Conservation (phyloP, 2,113 vertebrate genomes). For the Epinephelus fuscoguttatus region DNA sequence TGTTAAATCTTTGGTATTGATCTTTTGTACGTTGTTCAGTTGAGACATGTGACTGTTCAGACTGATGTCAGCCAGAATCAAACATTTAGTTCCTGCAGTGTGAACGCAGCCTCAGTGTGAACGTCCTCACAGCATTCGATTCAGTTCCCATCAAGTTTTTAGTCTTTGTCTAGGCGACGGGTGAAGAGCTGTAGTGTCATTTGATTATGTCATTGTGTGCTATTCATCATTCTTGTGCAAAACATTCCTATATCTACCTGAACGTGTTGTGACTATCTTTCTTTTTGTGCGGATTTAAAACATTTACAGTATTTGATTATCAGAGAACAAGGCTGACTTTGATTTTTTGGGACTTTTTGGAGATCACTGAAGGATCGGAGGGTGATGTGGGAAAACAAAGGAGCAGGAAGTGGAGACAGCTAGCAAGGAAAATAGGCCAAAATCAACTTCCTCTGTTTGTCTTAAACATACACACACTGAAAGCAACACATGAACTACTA, state of each 20-base stretch:
- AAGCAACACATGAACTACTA: background rate
- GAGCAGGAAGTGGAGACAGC: slow-evolving; percentile 1
- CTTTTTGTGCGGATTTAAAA: background rate
- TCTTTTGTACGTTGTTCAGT: background rate
- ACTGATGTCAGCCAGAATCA: background rate
- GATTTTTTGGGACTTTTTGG: background rate
- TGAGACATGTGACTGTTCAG: slow-evolving; percentile 19
- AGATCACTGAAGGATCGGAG: background rate
- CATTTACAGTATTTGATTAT: background rate
- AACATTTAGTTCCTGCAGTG: background rate
- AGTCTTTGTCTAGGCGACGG: background rate
- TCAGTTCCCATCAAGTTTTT: background rate
- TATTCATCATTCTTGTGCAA: slow-evolving; percentile 39
- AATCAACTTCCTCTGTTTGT: slow-evolving; percentile 11
- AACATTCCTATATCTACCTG: slow-evolving; percentile 37
- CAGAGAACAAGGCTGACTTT: slow-evolving; percentile 6
- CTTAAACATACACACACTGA: background rate
- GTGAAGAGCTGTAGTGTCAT: background rate
- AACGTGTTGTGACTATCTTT: background rate
- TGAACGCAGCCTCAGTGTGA: slow-evolving; percentile 25
- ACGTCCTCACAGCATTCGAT: slow-evolving; percentile 1
- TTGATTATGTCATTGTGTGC: background rate
- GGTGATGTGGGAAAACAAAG: background rate
- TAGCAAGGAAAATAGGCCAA: background rate
- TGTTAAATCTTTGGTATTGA: slow-evolving; percentile 50